These are phyloP conservation scores for Mus pahari DNA, from an alignment of 2,113 vertebrate genomes.

Conservation along the genomic window DNA sequence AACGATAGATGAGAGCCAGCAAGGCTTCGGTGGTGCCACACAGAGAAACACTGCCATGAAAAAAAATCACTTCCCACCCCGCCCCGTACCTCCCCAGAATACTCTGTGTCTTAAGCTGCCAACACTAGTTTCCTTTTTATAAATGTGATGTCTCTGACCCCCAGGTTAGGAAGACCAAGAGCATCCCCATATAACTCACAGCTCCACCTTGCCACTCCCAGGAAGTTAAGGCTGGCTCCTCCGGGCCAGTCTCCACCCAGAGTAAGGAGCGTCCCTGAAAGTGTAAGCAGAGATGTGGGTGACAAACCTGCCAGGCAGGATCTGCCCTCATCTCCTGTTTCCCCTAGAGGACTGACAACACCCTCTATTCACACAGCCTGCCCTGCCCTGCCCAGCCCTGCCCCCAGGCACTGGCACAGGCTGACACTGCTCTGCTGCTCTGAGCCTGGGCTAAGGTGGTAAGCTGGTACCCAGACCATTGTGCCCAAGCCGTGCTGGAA, in stretches of 20 bases:
- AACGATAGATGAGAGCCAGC: neutral
- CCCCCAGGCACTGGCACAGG: conserved; percentile 20
- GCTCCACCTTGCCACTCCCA: neutral
- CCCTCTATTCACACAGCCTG: neutral
- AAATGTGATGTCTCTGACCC: neutral
- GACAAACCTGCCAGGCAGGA: conserved; percentile 56
- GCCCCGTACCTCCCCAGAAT: too few relatives aligned
- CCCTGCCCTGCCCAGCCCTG: conserved; percentile 14
- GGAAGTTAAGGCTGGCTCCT: conserved; percentile 16
- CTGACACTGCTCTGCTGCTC: neutral
- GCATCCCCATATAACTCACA: neutral
- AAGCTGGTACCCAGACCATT: neutral
- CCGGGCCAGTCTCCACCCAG: conserved; percentile 55
- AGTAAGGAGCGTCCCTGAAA: conserved; percentile 31
- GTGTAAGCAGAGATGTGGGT: conserved; percentile 56
- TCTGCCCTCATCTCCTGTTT: conserved; percentile 52
- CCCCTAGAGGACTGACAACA: conserved; percentile 27
- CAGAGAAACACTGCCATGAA: neutral
- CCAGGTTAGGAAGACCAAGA: neutral
- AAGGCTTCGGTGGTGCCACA: neutral
- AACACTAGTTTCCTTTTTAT: neutral
- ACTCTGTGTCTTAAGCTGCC: neutral
- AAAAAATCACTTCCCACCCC: neutral
- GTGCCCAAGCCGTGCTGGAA: neutral
- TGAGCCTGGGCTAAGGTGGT: neutral